Conservation (phyloP, 64 coral and sea anemone species). For the Platygyra sinensis region DNA sequence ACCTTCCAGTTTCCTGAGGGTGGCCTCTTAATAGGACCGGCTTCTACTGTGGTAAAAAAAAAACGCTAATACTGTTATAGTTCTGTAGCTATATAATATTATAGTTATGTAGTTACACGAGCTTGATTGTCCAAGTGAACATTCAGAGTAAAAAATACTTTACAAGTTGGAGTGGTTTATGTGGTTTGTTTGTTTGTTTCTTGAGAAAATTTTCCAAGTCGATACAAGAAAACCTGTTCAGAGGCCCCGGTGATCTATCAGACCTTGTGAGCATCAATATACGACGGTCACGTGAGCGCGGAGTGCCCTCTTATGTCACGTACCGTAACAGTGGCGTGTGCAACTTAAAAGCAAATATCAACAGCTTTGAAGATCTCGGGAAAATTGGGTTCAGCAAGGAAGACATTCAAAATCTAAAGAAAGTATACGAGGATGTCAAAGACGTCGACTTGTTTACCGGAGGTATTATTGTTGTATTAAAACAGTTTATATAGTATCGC, state of each 20-base stretch:
- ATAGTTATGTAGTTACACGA: too few relatives aligned
- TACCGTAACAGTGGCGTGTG: conserved; percentile 29
- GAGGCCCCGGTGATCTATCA: conserved; percentile 10
- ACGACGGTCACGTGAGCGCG: conserved; percentile 55
- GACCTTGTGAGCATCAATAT: conserved; percentile 67
- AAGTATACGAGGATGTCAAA: conserved; percentile 11
- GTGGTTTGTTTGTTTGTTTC: background rate
- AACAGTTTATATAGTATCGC: too few relatives aligned
- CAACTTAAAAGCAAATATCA: background rate
- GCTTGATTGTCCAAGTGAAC: too few relatives aligned
- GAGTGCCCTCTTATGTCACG: conserved; percentile 55
- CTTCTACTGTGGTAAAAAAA: too few relatives aligned
- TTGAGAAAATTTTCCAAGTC: conserved; percentile 25
- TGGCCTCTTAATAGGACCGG: too few relatives aligned
- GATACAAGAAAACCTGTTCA: background rate
- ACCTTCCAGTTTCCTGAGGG: too few relatives aligned
- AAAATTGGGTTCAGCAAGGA: background rate
- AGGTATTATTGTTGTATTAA: too few relatives aligned
- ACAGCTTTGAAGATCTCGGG: background rate
- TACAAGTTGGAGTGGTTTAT: too few relatives aligned
- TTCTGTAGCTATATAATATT: too few relatives aligned
- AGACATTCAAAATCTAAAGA: conserved; percentile 2
- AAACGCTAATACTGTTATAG: too few relatives aligned
- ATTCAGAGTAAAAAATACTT: too few relatives aligned
- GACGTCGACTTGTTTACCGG: conserved; percentile 66